These are phyloP conservation scores for Octomys mimax DNA, from an alignment of 2,797 vertebrate species.

Conservation along the genomic window DNA sequence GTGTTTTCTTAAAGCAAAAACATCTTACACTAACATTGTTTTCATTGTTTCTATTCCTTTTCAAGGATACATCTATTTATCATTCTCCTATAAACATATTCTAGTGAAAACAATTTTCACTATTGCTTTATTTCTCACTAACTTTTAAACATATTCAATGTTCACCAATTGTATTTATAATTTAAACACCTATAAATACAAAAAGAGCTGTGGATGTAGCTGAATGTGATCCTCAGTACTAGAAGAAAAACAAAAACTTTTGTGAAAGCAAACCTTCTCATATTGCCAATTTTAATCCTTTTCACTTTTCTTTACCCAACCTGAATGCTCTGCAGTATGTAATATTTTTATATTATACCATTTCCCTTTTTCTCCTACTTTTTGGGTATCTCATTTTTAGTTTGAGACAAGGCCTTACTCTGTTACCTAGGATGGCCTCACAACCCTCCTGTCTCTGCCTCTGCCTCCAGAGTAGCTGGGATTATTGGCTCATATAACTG, in stretches of 20 bases:
- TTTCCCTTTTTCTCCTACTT: background rate
- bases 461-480: background rate
- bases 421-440: background rate
- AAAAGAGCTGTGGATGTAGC: background rate
- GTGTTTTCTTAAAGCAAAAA: slow-evolving; percentile 48
- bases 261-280: background rate
- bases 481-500: background rate
- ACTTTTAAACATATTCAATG: slow-evolving; percentile 20
- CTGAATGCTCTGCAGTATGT: background rate
- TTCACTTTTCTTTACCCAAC: background rate
- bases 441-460: background rate
- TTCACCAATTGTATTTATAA: background rate
- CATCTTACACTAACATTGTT: background rate
- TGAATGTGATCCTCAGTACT: background rate
- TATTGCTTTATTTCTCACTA: background rate
- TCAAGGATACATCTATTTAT: background rate
- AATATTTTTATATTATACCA: background rate
- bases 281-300: background rate
- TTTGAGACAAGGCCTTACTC: background rate
- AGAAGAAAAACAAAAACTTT: background rate
- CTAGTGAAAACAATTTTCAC: background rate
- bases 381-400: background rate
- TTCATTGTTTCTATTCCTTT: slow-evolving; percentile 29
- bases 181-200: slow-evolving; percentile 39
- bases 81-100: background rate